A percentile compares a stretch with the other conserved stretches of the same genome.
Evolutionary conservation across 2,797 vertebrate species (phyloP).

Genomic region (Linurgus olivaceus): DNA sequence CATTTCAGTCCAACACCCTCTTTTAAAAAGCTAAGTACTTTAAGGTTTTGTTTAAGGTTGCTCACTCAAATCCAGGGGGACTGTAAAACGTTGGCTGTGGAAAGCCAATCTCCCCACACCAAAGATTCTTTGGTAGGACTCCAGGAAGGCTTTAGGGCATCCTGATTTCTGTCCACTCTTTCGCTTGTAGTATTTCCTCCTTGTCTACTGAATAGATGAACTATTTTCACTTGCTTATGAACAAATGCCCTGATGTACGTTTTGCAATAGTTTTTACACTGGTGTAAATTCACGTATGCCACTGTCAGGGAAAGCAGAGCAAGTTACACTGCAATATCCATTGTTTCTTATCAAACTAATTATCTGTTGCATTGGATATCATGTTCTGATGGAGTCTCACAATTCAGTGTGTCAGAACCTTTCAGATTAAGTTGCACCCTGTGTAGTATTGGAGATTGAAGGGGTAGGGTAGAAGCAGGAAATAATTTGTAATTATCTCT

Average conservation of each 20-base stretch:
- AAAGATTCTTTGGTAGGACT: not conserved
- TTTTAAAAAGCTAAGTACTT: slow-evolving; percentile 21
- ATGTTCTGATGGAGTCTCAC: not conserved
- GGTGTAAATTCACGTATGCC: not conserved
- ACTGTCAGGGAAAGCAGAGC: not conserved
- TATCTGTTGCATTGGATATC: not conserved
- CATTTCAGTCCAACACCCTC: slow-evolving; percentile 20
- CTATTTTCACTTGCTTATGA: not conserved
- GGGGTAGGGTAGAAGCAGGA: not conserved
- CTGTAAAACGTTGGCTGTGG: slow-evolving; percentile 2
- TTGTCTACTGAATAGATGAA: not conserved
- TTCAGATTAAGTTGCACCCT: not conserved
- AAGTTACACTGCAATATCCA: not conserved
- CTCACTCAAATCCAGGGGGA: not conserved
- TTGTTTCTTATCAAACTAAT: not conserved
- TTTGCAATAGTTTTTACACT: not conserved
- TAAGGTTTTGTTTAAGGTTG: slow-evolving; percentile 30
- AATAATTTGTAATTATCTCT: not conserved
- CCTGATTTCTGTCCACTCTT: not conserved
- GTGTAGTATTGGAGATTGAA: not conserved
- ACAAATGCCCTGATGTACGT: rapidly evolving
- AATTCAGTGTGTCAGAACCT: not conserved
- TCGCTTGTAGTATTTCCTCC: not conserved
- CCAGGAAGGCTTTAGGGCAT: slow-evolving; percentile 26
- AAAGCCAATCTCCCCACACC: not conserved